These are phyloP conservation scores for Genyomyrus donnyi DNA, from an alignment of 2,113 vertebrate species.

Conservation along the genomic window DNA sequence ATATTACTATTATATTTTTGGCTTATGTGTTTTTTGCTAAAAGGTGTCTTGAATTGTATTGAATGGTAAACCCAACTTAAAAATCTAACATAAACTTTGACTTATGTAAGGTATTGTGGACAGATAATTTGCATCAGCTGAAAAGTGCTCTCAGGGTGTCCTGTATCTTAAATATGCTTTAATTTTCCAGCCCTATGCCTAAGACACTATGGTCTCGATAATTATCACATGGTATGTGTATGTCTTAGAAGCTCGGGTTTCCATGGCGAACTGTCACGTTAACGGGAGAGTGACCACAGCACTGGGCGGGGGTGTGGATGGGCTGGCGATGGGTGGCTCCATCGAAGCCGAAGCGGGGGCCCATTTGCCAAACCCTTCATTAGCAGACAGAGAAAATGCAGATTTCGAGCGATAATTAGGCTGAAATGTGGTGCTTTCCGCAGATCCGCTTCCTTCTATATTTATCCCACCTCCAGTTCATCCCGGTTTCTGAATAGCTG, in stretches of 20 bases:
- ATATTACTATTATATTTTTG: not conserved
- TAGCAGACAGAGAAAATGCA: conserved; percentile 12
- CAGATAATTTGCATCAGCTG: not conserved
- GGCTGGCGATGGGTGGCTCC: not conserved
- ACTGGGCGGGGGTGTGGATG: not conserved
- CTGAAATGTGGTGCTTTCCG: not conserved
- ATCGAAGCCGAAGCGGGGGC: not conserved
- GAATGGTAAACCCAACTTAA: not conserved
- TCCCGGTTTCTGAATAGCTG: conserved; percentile 21
- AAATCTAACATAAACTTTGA: not conserved
- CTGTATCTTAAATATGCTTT: not conserved
- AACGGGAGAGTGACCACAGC: not conserved
- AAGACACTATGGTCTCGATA: not conserved
- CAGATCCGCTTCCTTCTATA: conserved; percentile 9
- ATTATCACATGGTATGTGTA: not conserved
- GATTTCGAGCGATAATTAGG: conserved; percentile 17
- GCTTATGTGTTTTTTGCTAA: not conserved
- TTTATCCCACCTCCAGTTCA: conserved; percentile 26
- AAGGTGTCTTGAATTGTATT: not conserved
- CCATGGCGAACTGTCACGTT: not conserved
- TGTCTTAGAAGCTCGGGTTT: not conserved
- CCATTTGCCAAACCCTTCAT: conserved; percentile 6
- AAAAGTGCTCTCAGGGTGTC: not conserved
- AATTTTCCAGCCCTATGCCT: not conserved
- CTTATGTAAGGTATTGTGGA: not conserved